Evolutionary conservation across 2,797 vertebrate genomes (phyloP).

Genomic region (Notoglanidium macrostoma): DNA sequence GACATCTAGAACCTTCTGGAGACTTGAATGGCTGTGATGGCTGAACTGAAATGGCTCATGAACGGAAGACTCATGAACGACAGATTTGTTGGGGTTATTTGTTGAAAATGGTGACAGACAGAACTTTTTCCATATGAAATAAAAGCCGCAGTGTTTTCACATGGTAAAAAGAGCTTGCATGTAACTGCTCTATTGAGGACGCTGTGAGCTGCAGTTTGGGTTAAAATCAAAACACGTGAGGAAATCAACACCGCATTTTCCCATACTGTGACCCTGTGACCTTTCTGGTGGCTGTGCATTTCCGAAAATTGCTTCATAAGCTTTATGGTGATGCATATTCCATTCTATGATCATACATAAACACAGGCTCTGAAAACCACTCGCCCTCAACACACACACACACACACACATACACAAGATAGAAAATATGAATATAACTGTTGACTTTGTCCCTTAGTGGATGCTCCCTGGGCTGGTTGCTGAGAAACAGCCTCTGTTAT

Average conservation of each 20-base stretch:
- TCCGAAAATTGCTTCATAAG: not conserved
- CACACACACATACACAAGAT: not conserved
- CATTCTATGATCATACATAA: not conserved
- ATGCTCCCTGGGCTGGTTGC: constrained; percentile 24
- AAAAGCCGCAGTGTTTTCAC: not conserved
- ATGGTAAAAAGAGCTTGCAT: not conserved
- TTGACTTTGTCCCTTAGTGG: constrained; percentile 1
- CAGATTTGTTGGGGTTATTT: not conserved
- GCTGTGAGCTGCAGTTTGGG: not conserved
- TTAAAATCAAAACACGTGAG: not conserved
- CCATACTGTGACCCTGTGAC: not conserved
- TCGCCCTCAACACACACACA: not conserved
- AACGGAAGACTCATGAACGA: not conserved
- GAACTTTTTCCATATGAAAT: not conserved
- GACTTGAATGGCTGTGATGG: too few species aligned
- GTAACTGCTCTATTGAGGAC: not conserved
- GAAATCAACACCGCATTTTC: not conserved
- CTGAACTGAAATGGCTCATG: not conserved
- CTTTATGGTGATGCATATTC: not conserved
- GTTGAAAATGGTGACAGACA: not conserved
- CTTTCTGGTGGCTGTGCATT: not conserved
- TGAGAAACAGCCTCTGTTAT: constrained; percentile 28
- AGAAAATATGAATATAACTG: not conserved
- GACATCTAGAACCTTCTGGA: not conserved
- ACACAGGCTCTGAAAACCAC: not conserved